A percentile compares a stretch with the other conserved stretches of the same genome.
Conservation (phyloP, 2,888 invertebrate genomes). For the Acleris holmiana region DNA sequence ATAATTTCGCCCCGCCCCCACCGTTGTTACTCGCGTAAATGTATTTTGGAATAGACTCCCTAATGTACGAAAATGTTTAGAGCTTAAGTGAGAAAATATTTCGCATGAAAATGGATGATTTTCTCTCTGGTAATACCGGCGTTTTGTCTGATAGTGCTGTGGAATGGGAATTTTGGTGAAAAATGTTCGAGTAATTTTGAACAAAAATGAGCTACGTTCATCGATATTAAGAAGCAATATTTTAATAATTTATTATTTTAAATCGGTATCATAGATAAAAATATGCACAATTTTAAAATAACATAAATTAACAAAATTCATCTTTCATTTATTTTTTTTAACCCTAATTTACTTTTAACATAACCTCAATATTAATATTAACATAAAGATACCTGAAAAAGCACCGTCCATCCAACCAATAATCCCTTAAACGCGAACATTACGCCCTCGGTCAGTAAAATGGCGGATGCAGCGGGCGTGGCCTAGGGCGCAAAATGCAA, state of each 20-base stretch:
- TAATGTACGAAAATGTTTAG: constrained; percentile 72
- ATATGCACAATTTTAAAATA: too few relatives aligned
- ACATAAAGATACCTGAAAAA: too few relatives aligned
- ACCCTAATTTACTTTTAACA: too few relatives aligned
- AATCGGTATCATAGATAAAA: too few relatives aligned
- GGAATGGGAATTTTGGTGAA: constrained; percentile 48
- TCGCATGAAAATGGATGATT: constrained; percentile 62
- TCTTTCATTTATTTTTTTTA: too few relatives aligned
- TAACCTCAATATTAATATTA: too few relatives aligned
- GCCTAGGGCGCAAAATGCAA: constrained; percentile 72
- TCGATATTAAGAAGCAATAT: too few relatives aligned
- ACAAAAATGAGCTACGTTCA: not conserved
- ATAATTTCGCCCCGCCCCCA: constrained; percentile 66
- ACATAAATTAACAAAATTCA: too few relatives aligned
- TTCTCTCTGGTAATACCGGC: constrained; percentile 59
- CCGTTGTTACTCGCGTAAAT: constrained; percentile 58
- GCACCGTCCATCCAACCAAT: not conserved
- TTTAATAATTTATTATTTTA: too few relatives aligned
- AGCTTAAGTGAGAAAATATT: constrained; percentile 48
- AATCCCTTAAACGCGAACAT: not conserved
- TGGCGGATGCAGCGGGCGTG: constrained; percentile 56
- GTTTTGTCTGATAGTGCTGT: constrained; percentile 60
- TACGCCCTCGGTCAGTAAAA: constrained; percentile 29
- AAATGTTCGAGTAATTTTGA: constrained; percentile 34
- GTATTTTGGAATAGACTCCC: constrained; percentile 70